These are phyloP conservation scores for Esperia sulphurella DNA, from an alignment of 2,888 invertebrate genomes.

Conservation along the genomic window DNA sequence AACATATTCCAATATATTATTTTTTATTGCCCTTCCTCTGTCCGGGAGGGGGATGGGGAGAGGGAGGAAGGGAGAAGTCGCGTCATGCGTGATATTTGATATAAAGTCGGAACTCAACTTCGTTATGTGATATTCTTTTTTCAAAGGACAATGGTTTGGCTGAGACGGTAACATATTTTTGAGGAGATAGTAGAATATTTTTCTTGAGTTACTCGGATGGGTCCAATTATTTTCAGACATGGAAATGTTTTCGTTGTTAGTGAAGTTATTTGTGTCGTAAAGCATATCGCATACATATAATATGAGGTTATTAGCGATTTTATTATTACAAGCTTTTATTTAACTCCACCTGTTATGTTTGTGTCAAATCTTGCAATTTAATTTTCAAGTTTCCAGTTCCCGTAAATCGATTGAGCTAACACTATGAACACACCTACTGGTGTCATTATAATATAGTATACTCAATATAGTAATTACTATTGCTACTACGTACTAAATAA, in stretches of 20 bases:
- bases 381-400: no score
- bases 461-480: no score
- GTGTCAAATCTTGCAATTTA: no score
- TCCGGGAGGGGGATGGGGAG: slow-evolving; percentile 23
- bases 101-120: slow-evolving; percentile 78
- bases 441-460: no score
- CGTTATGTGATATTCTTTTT: slow-evolving; percentile 78
- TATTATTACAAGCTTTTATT: no score
- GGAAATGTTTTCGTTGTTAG: slow-evolving; percentile 52
- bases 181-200: slow-evolving; percentile 65
- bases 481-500: no score
- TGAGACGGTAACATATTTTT: slow-evolving; percentile 67
- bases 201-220: slow-evolving; percentile 56
- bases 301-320: slow-evolving; percentile 11
- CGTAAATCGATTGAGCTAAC: no score
- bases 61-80: slow-evolving; percentile 45
- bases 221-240: slow-evolving; percentile 71
- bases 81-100: slow-evolving; percentile 80
- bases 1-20: slow-evolving; percentile 81
- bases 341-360: no score
- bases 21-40: slow-evolving; percentile 73
- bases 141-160: slow-evolving; percentile 74
- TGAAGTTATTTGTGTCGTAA: slow-evolving; percentile 31
- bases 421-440: no score
- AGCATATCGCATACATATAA: slow-evolving; percentile 22